A percentile compares a stretch with the other conserved stretches of the same genome.
Evolutionary conservation across 1,140 invertebrate species (phyloP).

Genomic region (Druon quercuslanigerum): DNA sequence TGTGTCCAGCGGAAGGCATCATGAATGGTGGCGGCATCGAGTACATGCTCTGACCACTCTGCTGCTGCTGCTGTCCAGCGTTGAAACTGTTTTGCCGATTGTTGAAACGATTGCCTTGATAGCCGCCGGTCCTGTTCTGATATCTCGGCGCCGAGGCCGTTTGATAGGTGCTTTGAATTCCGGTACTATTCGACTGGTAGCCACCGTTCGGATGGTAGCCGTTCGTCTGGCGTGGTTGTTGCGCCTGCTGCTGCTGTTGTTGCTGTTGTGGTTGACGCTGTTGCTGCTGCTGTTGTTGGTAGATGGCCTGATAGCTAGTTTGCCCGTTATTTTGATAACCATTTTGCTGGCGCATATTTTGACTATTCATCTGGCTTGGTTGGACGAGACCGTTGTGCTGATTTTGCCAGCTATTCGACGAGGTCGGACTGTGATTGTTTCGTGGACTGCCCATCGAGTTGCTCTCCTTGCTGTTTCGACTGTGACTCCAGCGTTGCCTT

Average conservation of each 20-base stretch:
- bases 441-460: conserved; percentile 64
- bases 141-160: conserved; percentile 52
- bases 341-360: conserved; percentile 63
- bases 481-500: conserved; percentile 76
- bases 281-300: conserved; percentile 42
- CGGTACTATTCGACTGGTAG: conserved; percentile 45
- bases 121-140: conserved; percentile 61
- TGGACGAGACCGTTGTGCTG: conserved; percentile 48
- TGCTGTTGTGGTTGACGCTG: conserved; percentile 36
- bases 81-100: conserved; percentile 58
- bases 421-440: conserved; percentile 69
- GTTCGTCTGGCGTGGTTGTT: conserved; percentile 46
- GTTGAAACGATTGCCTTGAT: conserved; percentile 63
- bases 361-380: conserved; percentile 38
- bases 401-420: conserved; percentile 65
- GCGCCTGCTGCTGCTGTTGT: conserved; percentile 37
- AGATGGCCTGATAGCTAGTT: too few relatives aligned
- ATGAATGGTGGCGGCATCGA: conserved; percentile 76
- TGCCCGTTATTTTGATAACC: conserved; percentile 63
- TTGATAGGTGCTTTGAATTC: conserved; percentile 53
- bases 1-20: conserved; percentile 69
- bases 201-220: conserved; percentile 54
- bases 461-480: conserved; percentile 67
- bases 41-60: conserved; percentile 74
- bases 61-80: conserved; percentile 47